Evolutionary conservation across 2,888 invertebrate genomes (phyloP).

Genomic region (Deroplatys truncata): DNA sequence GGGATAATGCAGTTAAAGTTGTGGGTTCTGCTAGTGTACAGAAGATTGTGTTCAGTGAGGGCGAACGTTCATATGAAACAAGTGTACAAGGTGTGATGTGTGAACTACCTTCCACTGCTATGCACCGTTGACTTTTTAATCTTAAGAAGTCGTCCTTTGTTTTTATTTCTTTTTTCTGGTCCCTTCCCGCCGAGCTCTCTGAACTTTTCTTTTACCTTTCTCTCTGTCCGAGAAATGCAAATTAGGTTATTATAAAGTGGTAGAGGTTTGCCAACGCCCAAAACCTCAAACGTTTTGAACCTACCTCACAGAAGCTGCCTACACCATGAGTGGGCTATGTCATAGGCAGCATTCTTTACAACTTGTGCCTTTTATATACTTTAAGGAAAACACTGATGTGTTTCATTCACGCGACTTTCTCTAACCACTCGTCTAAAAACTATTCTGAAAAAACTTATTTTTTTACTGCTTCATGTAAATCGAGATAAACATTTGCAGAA

Average conservation of each 20-base stretch:
- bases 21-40: not conserved
- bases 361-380: no score
- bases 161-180: not conserved
- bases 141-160: not conserved
- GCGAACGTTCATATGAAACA: not conserved
- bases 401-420: no score
- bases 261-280: constrained; percentile 15
- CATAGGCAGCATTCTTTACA: no score
- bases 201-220: constrained; percentile 8
- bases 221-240: constrained; percentile 19
- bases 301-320: not conserved
- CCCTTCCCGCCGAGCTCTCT: not conserved
- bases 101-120: not conserved
- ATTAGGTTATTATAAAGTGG: constrained; percentile 26
- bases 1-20: not conserved
- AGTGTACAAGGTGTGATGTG: not conserved
- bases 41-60: not conserved
- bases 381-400: no score
- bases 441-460: no score
- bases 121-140: not conserved
- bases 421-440: no score
- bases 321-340: not conserved
- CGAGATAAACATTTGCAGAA: no score
- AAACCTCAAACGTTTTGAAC: not conserved
- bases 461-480: no score